Percentiles rank a stretch among this genome's conserved stretches.
phyloP scores from a whole-genome alignment of 1,140 invertebrate genomes.

The Plodia interpunctella region DNA sequence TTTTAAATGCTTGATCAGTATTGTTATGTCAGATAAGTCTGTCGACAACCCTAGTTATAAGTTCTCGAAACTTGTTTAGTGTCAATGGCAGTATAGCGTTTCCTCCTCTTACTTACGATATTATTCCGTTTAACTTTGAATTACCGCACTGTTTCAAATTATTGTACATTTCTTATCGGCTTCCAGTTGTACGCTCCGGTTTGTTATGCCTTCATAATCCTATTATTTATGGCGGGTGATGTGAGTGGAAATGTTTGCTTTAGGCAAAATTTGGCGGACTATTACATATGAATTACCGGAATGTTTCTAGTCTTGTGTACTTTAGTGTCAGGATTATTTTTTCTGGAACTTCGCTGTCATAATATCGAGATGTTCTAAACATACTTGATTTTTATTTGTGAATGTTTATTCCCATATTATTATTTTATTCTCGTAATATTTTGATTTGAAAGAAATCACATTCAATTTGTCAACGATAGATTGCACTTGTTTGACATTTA shows the following conservation, averaged over 20 bases:
- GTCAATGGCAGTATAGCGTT: constrained; percentile 33
- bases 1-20: background rate
- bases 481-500: too few relatives aligned
- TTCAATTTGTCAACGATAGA: too few relatives aligned
- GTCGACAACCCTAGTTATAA: background rate
- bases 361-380: too few relatives aligned
- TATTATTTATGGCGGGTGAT: constrained; percentile 4
- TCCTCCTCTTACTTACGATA: constrained; percentile 9
- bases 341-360: background rate
- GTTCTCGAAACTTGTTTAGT: constrained; percentile 31
- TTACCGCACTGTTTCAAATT: background rate
- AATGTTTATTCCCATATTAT: too few relatives aligned
- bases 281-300: background rate
- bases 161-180: constrained; percentile 3
- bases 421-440: too few relatives aligned
- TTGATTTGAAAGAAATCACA: too few relatives aligned
- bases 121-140: constrained; percentile 9
- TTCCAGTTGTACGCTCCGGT: constrained; percentile 1
- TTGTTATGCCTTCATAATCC: constrained; percentile 6
- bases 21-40: background rate
- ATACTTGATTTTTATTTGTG: too few relatives aligned
- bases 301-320: background rate
- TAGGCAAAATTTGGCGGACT: background rate
- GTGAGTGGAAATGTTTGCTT: background rate
- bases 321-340: constrained; percentile 5